Evolutionary conservation across 2,888 invertebrate genomes (phyloP).

Genomic region (Labia minor): DNA sequence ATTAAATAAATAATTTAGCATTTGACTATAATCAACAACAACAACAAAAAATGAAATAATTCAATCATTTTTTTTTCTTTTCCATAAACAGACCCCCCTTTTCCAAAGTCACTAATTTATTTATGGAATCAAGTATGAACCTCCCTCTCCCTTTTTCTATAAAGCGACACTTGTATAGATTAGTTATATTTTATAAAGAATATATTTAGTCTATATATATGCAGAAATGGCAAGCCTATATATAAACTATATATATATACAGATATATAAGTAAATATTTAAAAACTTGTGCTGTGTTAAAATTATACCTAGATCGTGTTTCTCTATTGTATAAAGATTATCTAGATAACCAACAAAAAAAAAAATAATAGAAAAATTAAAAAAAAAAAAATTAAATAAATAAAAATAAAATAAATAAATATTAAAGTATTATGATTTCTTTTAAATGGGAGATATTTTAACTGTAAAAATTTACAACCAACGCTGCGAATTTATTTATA

Average conservation of each 20-base stretch:
- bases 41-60: background rate
- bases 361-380: background rate
- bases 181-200: background rate
- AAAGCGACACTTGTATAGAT: slow-evolving; percentile 7
- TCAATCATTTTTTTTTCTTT: no score
- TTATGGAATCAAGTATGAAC: background rate
- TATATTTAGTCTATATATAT: slow-evolving; percentile 1
- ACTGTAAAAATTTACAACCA: background rate
- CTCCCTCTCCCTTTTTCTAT: background rate
- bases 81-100: background rate
- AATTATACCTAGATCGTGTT: slow-evolving; percentile 4
- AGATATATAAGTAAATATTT: background rate
- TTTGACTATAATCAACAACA: no score
- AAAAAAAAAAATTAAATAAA: no score
- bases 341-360: background rate
- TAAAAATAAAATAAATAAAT: no score
- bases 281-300: slow-evolving; percentile 13
- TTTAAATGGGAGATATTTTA: background rate
- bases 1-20: background rate
- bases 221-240: background rate
- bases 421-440: background rate
- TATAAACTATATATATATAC: background rate
- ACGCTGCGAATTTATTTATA: slow-evolving; percentile 2
- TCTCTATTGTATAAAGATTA: slow-evolving; percentile 5
- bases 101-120: background rate